Percentiles rank a stretch among this genome's conserved stretches.
These are phyloP conservation scores for Lomographa bimaculata DNA, from an alignment of 2,888 invertebrate species.

Conservation along the genomic window DNA sequence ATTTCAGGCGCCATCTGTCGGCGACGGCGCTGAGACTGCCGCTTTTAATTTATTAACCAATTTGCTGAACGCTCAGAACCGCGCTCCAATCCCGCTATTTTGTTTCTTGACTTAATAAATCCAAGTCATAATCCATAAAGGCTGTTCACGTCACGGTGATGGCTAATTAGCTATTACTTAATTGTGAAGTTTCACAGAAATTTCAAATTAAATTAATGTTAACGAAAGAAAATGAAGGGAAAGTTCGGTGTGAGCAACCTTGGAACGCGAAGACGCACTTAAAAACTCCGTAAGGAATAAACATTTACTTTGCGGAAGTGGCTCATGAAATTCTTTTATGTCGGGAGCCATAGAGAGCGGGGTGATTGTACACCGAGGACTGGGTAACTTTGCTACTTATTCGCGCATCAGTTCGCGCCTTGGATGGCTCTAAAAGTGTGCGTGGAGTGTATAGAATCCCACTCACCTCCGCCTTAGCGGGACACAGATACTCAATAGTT, in stretches of 20 bases:
- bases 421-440: slow-evolving; percentile 36
- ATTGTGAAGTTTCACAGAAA: slow-evolving; percentile 34
- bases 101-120: slow-evolving; percentile 80
- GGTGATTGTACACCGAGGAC: slow-evolving; percentile 43
- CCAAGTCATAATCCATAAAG: slow-evolving; percentile 68
- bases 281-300: slow-evolving; percentile 34
- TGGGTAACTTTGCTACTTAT: slow-evolving; percentile 53
- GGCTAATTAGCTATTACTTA: slow-evolving; percentile 48
- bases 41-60: slow-evolving; percentile 82
- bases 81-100: slow-evolving; percentile 65
- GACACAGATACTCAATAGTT: slow-evolving; percentile 5
- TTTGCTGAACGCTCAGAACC: slow-evolving; percentile 75
- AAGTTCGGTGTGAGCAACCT: slow-evolving; percentile 21
- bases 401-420: slow-evolving; percentile 44
- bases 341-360: slow-evolving; percentile 35
- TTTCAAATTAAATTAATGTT: slow-evolving; percentile 34
- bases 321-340: slow-evolving; percentile 38
- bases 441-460: slow-evolving; percentile 30
- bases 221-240: slow-evolving; percentile 18
- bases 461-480: slow-evolving; percentile 20
- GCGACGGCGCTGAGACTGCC: slow-evolving; percentile 77
- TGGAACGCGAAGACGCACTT: slow-evolving; percentile 28
- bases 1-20: slow-evolving; percentile 80
- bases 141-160: slow-evolving; percentile 55
- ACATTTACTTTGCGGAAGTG: slow-evolving; percentile 36